Base-by-base conservation (phyloP, 2,888 invertebrate species). In the Arenicola marina region DNA sequence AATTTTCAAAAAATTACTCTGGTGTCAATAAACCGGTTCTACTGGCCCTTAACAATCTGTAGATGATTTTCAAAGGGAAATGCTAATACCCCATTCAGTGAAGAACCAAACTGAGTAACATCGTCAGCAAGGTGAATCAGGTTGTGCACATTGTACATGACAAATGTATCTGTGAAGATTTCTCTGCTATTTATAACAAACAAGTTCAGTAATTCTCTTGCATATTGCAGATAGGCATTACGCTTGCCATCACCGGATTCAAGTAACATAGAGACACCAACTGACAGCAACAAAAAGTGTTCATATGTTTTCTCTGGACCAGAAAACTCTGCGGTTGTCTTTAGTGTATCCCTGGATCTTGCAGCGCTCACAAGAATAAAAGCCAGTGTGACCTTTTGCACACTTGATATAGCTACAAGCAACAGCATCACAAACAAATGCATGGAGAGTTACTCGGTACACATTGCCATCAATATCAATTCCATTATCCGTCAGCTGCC, bases 271-370 rank as follows among this genome's bases (percentile, higher is more conserved):
- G 64, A 64, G 11, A 73, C 67, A 32, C 62, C 63, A 29, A 72
- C 70, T 58, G 58, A 70, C n/a, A 76, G 38, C 21, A 67, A 24
- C 53, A 74, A 54, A 54, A 74, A 74, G 66, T 75, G 60, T 21
- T 67, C 51, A 48, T 72, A 74, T n/a, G n/a, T n/a, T n/a, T n/a
- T n/a, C n/a, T n/a, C n/a, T n/a, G n/a, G n/a, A n/a, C n/a, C n/a
- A n/a, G n/a, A n/a, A n/a, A n/a, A n/a, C n/a, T n/a, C n/a, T n/a
- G n/a, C n/a, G n/a, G n/a, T n/a, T n/a, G n/a, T n/a, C n/a, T n/a
- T n/a, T n/a, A n/a, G n/a, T n/a, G n/a, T n/a, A n/a, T 4, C 57
- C 57, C 18, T 46, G 4, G 4, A 57, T 24, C 3, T 4, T 26
- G 31, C 57, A 57, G 4, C 57, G 21, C 29, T 57, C 57, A 57